Base-by-base conservation (phyloP, 1,140 invertebrate species). In the Calliopsis andreniformis region DNA sequence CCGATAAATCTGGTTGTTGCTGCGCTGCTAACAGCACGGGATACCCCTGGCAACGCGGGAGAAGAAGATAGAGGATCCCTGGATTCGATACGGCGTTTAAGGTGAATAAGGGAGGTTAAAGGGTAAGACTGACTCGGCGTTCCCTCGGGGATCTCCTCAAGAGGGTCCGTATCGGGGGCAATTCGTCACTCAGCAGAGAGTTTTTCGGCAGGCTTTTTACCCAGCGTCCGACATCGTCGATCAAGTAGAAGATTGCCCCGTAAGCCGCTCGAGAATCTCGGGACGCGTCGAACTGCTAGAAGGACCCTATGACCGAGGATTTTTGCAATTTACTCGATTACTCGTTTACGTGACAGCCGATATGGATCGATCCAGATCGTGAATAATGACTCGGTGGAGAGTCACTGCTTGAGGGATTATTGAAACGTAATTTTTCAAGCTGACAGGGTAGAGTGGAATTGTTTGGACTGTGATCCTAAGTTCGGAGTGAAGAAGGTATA, bases 141-240 rank as follows among this genome's bases (percentile, higher is more conserved):
- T 62, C 70, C 66, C 47, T 64, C 42, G 35, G 59, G 18, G 45
- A 47, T 32, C 28, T 35, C 18, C 47, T 49, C 20, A 23, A 77
- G 49, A 61, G 75, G 43, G 30, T 63, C 28, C 43, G 51, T 53
- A 78, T 61, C 79, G 56, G 67, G 47, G 42, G 76, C 76, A 66
- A 83, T 83, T 75, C 81, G 79, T 83, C 79, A 75, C 56, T 78
- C 70, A 53, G 14, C 32, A 32, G 20, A 39, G 23, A 47, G 49
- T 66, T 77, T 80, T 68, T 80, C 39, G 25, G 35, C 28, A 12
- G 20, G 47, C 23, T 63, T 70, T 79, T 80, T 80, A n/a, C 42
- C 47, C 45, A 7, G 2, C n/a, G 53, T 25, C 53, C 5, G 71
- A 76, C 80, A 35, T 35, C 59, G 30, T 55, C 64, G 49, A 77